Evolutionary conservation across 2,113 vertebrate species (phyloP).

Genomic region (Struthidea cinerea): DNA sequence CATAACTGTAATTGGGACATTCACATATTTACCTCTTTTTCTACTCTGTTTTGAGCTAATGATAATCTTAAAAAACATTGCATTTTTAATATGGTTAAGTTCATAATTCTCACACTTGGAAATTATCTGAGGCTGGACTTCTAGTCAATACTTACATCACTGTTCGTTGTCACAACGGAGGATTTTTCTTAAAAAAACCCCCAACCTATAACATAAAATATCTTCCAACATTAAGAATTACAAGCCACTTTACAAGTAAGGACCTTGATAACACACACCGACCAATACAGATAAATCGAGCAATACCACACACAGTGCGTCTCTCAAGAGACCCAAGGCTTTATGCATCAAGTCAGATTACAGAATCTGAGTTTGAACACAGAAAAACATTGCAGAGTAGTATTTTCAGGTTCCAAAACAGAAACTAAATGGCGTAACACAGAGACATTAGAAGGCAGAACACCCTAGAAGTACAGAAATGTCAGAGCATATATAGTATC

Average conservation of each 20-base stretch:
- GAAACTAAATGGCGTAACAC: neutral
- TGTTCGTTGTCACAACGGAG: neutral
- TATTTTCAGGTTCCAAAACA: neutral
- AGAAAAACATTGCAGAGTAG: neutral
- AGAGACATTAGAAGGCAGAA: neutral
- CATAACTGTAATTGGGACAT: neutral
- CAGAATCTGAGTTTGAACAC: neutral
- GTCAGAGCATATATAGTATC: neutral
- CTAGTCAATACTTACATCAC: neutral
- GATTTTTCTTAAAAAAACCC: neutral
- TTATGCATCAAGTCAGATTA: rapidly evolving
- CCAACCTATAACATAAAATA: neutral
- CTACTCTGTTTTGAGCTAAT: neutral
- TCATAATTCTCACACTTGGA: neutral
- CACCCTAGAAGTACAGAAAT: neutral
- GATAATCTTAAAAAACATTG: neutral
- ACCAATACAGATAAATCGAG: neutral
- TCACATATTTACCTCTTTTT: neutral
- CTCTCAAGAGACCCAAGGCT: neutral
- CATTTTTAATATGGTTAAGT: neutral
- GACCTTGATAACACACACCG: neutral
- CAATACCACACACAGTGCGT: rapidly evolving
- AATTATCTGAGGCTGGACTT: neutral
- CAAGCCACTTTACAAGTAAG: neutral
- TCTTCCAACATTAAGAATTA: neutral